Evolutionary conservation across 2,888 invertebrate genomes (phyloP).

Genomic region (Drosophila conformis): DNA sequence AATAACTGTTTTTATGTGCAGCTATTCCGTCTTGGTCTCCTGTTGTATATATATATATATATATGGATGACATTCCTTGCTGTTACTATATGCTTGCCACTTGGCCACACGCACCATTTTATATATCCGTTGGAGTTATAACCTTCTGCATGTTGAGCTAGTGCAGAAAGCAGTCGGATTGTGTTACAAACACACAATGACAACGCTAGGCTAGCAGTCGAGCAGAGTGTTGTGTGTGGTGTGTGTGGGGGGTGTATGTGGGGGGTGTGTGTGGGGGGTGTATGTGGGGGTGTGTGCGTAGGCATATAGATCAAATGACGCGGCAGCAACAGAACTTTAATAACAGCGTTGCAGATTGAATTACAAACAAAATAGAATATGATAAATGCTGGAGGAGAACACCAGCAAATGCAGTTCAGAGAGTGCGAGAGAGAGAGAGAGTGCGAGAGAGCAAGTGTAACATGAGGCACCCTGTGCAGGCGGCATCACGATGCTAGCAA

Average conservation of each 20-base stretch:
- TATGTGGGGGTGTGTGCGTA: neutral
- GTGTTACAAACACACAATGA: slow-evolving; percentile 53
- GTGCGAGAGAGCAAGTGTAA: slow-evolving; percentile 43
- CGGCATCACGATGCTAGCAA: slow-evolving; percentile 41
- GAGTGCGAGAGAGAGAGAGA: slow-evolving; percentile 6
- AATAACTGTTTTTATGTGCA: neutral
- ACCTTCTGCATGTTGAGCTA: slow-evolving; percentile 23
- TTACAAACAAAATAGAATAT: slow-evolving; percentile 81
- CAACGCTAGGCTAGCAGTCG: slow-evolving; percentile 44
- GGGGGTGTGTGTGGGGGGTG: neutral
- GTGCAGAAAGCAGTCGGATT: slow-evolving; percentile 28
- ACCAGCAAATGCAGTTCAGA: slow-evolving; percentile 59
- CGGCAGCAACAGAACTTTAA: slow-evolving; percentile 79
- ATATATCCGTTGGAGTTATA: slow-evolving; percentile 18
- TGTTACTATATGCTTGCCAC: slow-evolving; percentile 17
- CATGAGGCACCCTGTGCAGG: slow-evolving; percentile 63
- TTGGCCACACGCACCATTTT: slow-evolving; percentile 11
- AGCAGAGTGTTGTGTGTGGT: slow-evolving; percentile 26
- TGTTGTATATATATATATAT: neutral
- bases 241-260: neutral
- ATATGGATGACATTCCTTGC: neutral
- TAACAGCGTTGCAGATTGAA: slow-evolving; percentile 72
- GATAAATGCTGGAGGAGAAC: slow-evolving; percentile 76
- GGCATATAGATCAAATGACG: slow-evolving; percentile 69
- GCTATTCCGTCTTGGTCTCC: neutral